These are phyloP conservation scores for Semotilus atromaculatus DNA, from an alignment of 2,797 vertebrate genomes.

Conservation along the genomic window DNA sequence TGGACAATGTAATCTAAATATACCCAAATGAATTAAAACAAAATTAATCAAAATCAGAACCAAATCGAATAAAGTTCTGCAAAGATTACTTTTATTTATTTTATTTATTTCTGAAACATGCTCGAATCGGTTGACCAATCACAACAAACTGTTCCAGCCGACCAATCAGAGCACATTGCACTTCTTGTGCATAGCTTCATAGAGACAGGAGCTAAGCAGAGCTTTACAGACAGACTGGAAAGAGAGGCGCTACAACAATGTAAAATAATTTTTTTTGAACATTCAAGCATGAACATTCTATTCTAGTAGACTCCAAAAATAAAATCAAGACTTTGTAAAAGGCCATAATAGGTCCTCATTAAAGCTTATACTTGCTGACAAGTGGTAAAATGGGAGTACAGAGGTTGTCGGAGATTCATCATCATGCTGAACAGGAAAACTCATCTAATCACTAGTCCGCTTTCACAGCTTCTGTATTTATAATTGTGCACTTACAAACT, in stretches of 20 bases:
- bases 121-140: too few species aligned
- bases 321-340: neutral
- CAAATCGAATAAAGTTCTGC: neutral
- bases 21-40: neutral
- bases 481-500: neutral
- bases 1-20: neutral
- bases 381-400: too few species aligned
- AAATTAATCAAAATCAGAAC: neutral
- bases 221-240: too few species aligned
- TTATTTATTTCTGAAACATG: too few species aligned
- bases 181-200: neutral
- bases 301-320: neutral
- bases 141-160: too few species aligned
- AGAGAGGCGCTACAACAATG: too few species aligned
- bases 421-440: neutral
- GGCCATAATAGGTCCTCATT: neutral
- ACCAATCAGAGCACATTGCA: too few species aligned
- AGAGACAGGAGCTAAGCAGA: neutral
- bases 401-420: neutral
- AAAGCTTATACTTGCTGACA: neutral
- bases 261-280: neutral
- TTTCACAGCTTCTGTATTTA: neutral
- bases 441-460: neutral
- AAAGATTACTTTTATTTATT: too few species aligned
- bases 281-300: neutral